Evolutionary conservation across 2,113 vertebrate genomes (phyloP).

Genomic region (Pogonocichla stellata): DNA sequence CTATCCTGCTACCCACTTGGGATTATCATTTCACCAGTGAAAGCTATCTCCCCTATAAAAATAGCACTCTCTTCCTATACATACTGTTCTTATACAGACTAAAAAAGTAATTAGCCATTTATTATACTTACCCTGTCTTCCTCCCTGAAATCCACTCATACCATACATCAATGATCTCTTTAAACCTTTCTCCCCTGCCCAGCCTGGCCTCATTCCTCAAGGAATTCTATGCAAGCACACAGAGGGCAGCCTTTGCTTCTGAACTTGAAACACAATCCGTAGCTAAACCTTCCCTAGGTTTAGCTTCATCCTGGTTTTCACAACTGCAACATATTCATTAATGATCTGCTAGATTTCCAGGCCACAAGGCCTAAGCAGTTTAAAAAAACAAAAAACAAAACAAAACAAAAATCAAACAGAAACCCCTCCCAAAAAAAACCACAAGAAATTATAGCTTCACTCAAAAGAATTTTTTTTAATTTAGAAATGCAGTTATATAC

Average conservation of each 20-base stretch:
- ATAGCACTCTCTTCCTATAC: neutral
- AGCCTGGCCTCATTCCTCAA: neutral
- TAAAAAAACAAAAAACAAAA: neutral
- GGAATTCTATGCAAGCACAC: neutral
- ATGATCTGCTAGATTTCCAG: neutral
- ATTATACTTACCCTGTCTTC: neutral
- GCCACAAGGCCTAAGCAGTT: neutral
- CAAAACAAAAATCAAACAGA: too few relatives aligned
- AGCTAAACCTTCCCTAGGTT: neutral
- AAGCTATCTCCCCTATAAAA: neutral
- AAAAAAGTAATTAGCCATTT: neutral
- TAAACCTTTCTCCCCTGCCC: neutral
- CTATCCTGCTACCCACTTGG: neutral
- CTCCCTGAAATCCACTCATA: neutral
- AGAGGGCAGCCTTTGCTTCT: neutral
- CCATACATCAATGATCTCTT: neutral
- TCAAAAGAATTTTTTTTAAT: slow-evolving; percentile 98
- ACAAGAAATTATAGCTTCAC: slow-evolving; percentile 29
- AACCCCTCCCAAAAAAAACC: neutral
- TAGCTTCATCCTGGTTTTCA: neutral
- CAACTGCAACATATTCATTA: neutral
- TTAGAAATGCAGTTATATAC: slow-evolving; percentile 99
- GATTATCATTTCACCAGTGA: neutral
- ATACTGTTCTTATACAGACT: neutral
- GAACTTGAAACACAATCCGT: neutral